Percentiles rank a stretch among this genome's conserved stretches.
Conservation (phyloP, 2,888 invertebrate species). For the Hirtodrosophila cameraria region DNA sequence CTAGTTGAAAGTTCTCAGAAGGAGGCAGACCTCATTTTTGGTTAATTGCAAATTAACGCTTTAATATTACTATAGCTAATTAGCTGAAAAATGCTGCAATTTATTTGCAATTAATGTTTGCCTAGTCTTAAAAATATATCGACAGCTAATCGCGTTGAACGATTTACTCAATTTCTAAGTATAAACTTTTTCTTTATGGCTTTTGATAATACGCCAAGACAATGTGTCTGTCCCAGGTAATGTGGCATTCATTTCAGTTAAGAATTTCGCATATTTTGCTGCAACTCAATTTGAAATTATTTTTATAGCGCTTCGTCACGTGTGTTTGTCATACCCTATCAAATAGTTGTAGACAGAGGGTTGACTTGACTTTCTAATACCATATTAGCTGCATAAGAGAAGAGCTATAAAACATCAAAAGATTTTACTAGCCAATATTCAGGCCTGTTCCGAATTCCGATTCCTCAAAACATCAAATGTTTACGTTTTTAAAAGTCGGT, state of each 20-base stretch:
- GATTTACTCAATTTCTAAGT: conserved; percentile 16
- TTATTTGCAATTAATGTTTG: neutral
- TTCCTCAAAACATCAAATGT: no score
- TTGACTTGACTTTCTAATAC: neutral
- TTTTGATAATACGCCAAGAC: conserved; percentile 29
- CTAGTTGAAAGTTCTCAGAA: neutral
- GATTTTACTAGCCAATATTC: no score
- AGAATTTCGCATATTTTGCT: conserved; percentile 27
- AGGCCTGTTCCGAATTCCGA: no score
- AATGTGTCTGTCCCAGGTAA: conserved; percentile 28
- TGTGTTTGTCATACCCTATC: conserved; percentile 20
- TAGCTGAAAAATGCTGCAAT: conserved; percentile 7
- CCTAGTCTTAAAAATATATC: neutral
- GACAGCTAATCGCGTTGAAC: conserved; percentile 1
- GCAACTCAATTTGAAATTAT: conserved; percentile 8
- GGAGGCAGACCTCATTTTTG: neutral
- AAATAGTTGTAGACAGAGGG: neutral
- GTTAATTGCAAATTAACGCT: conserved; percentile 22
- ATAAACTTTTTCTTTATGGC: conserved; percentile 4
- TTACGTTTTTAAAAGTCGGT: no score
- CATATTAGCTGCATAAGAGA: neutral
- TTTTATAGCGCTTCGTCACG: conserved; percentile 35
- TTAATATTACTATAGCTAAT: conserved; percentile 9
- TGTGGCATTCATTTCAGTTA: conserved; percentile 12
- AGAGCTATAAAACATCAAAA: no score